Evolutionary conservation across 2,888 invertebrate genomes (phyloP), one percentile per base, ranked within the genome.

Genomic region (Coelinius sp.): DNA sequence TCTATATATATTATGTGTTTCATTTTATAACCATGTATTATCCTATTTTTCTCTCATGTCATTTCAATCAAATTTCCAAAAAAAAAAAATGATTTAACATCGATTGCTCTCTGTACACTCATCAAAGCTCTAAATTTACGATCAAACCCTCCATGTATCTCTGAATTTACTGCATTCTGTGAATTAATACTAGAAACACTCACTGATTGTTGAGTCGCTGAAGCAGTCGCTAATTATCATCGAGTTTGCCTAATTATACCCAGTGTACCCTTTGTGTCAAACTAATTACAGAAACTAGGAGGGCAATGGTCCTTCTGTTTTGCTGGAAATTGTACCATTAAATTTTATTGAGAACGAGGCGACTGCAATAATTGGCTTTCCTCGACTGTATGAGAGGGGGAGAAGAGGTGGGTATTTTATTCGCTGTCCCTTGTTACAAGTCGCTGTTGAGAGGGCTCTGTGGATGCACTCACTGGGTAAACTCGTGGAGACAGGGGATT

Each of bases 161-260:
- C 20, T 56, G 27, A 59, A 59, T 59, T 31, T 59, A 14, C 59
- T 12, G 31, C 31, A 59, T 35, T 20, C 35, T 14, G 35, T 14
- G 20, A 59, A 59, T 59, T 59, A 59, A 59, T 59, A 31, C 35
- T 49, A 14, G n/a, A n/a, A 10, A 49, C 35, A 59, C 20, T 25
- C 59, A 59, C 59, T 59, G 59, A 59, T 59, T 59, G 59, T 31
- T 59, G 59, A 59, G 59, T 59, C 59, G 31, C n/a, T 17, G 35
- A 59, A 59, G 59, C 31, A 31, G 17, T 59, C 59, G 31, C 35
- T 59, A 59, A 59, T 59, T 59, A 59, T 31, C 59, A 59, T 14
- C 17, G 31, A 59, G 59, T 59, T 35, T 59, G 31, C 59, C 59
- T 59, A 35, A 59, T 59, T 59, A 59, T 59, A 59, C 59, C 31